A percentile compares a stretch with the other conserved stretches of the same genome.
phyloP scores from a whole-genome alignment of 2,797 vertebrate genomes.

The Gymnothorax javanicus region DNA sequence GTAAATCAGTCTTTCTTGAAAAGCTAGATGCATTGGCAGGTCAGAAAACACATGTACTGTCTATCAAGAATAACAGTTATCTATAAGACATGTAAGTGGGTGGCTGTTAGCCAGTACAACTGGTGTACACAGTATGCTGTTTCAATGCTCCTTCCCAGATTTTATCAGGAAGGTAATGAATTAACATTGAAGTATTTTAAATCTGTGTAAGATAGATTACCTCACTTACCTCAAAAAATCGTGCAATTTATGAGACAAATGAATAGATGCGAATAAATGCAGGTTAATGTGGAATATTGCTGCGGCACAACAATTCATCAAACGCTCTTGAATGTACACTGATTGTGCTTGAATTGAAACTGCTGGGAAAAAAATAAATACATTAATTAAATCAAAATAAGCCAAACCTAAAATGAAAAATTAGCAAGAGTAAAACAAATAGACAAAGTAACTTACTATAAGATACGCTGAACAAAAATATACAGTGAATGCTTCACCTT shows the following conservation, averaged over 20 bases:
- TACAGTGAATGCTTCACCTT: too few species aligned
- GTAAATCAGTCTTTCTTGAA: background rate
- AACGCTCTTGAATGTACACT: background rate
- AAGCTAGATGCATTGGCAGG: background rate
- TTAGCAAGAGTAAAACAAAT: too few species aligned
- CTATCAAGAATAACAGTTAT: background rate
- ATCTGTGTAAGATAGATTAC: background rate
- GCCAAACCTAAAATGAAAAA: too few species aligned
- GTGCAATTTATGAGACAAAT: background rate
- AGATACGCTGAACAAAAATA: too few species aligned
- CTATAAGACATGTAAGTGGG: background rate
- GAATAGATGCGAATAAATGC: background rate
- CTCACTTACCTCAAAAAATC: background rate
- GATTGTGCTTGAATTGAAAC: too few species aligned
- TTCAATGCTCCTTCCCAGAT: background rate
- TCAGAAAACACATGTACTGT: background rate
- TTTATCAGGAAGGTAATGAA: background rate
- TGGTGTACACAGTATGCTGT: background rate
- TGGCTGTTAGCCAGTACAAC: background rate
- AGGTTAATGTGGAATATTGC: background rate
- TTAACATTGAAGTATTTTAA: background rate
- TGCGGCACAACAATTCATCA: background rate
- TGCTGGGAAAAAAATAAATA: too few species aligned
- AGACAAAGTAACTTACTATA: too few species aligned
- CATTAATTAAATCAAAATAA: background rate